Percentiles rank a stretch among this genome's conserved stretches.
Evolutionary conservation across 2,113 vertebrate species (phyloP).

Genomic region (Tragelaphus strepsiceros): DNA sequence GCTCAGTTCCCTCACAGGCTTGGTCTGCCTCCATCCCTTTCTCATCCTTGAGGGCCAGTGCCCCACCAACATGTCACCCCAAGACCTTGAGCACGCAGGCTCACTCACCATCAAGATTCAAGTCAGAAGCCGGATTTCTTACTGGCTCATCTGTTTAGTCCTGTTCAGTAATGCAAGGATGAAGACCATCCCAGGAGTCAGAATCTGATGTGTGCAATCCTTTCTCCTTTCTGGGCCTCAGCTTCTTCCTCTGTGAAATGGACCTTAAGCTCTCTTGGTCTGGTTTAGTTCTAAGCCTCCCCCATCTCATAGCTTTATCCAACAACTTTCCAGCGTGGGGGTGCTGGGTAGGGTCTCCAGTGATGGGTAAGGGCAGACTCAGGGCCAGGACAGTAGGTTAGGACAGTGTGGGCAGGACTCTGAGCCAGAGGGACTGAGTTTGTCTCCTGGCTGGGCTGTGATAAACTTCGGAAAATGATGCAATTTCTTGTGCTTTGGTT

Average conservation of each 20-base stretch:
- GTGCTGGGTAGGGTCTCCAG: neutral
- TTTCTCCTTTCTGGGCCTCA: neutral
- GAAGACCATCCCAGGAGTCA: neutral
- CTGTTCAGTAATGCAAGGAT: no score
- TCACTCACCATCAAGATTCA: neutral
- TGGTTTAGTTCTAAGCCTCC: neutral
- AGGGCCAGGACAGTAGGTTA: no score
- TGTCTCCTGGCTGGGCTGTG: no score
- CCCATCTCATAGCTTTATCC: neutral
- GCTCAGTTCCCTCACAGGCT: fast-evolving
- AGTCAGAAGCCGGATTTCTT: neutral
- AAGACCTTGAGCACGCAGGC: neutral
- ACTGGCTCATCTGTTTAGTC: fast-evolving
- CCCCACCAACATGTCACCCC: neutral
- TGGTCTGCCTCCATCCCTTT: neutral
- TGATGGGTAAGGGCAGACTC: fast-evolving
- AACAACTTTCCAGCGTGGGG: neutral
- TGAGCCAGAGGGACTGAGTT: neutral
- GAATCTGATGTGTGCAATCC: fast-evolving
- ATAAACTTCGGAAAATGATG: neutral
- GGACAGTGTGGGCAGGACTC: neutral
- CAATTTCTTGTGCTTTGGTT: neutral
- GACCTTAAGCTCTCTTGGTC: neutral
- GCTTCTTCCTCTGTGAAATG: neutral
- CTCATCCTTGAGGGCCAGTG: neutral